Evolutionary conservation across 2,888 invertebrate genomes (phyloP).

Genomic region (Cecidostiba fungosa): DNA sequence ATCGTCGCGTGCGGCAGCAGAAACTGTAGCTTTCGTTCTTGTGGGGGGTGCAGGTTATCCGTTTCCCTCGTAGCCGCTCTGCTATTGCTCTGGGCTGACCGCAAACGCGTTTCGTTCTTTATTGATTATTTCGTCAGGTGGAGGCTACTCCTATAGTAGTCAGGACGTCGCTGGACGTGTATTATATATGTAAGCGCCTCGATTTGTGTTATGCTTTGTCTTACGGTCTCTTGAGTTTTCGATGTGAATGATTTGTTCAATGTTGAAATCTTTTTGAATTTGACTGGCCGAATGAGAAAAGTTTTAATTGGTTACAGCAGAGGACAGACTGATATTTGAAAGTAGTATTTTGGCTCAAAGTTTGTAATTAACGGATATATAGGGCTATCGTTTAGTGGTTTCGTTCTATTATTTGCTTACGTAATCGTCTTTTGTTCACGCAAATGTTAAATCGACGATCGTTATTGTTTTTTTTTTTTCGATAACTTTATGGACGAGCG

Average conservation of each 20-base stretch:
- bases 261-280: background rate
- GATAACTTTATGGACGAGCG: background rate
- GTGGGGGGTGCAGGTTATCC: background rate
- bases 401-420: background rate
- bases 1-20: conserved; percentile 6
- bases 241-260: background rate
- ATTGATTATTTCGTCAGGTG: conserved; percentile 61
- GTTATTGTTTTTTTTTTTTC: background rate
- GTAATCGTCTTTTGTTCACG: background rate
- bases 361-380: background rate
- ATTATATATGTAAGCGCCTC: background rate
- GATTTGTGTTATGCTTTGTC: background rate
- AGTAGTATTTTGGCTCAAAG: background rate
- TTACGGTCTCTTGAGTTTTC: background rate
- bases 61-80: background rate
- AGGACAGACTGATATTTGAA: background rate
- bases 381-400: background rate
- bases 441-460: background rate
- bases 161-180: conserved; percentile 34
- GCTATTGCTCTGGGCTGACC: conserved; percentile 35
- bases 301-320: background rate
- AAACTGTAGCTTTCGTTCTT: background rate
- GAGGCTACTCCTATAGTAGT: conserved; percentile 3
- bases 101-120: conserved; percentile 58
- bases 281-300: background rate